phyloP scores from a whole-genome alignment of 2,888 invertebrate species.

The Diaprepes abbreviatus region DNA sequence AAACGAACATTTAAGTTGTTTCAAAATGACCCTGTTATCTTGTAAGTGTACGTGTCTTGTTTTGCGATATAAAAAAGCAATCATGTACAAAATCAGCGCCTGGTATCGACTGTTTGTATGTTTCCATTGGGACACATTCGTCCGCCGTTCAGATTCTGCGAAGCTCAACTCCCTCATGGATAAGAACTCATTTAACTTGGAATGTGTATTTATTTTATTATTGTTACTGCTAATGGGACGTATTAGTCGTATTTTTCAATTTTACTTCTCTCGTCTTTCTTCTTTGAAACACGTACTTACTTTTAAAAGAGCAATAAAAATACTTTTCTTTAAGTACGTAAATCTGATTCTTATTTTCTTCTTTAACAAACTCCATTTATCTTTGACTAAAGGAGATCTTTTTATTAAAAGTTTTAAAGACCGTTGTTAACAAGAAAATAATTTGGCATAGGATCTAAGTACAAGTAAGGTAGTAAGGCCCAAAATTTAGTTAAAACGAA shows the following conservation, averaged over 20 bases:
- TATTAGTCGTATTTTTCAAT: slow-evolving; percentile 61
- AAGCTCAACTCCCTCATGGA: slow-evolving; percentile 65
- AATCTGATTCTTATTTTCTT: neutral
- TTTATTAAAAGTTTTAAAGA: slow-evolving; percentile 2
- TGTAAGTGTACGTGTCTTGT: slow-evolving; percentile 68
- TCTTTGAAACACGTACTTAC: slow-evolving; percentile 5
- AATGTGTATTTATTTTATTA: slow-evolving; percentile 70
- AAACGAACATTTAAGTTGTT: slow-evolving; percentile 66
- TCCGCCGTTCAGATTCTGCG: slow-evolving; percentile 57
- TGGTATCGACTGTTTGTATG: slow-evolving; percentile 68
- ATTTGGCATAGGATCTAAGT: slow-evolving; percentile 12
- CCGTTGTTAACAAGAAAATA: slow-evolving; percentile 23
- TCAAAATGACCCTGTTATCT: slow-evolving; percentile 67
- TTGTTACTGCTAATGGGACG: slow-evolving; percentile 66
- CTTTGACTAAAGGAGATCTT: neutral
- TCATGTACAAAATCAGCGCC: slow-evolving; percentile 69
- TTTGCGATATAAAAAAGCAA: slow-evolving; percentile 69
- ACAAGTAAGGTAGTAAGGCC: slow-evolving; percentile 26
- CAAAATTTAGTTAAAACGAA: slow-evolving; percentile 49
- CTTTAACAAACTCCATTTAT: neutral
- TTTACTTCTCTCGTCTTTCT: slow-evolving; percentile 27
- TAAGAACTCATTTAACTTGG: slow-evolving; percentile 69
- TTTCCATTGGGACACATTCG: slow-evolving; percentile 69
- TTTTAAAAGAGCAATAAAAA: slow-evolving; percentile 8
- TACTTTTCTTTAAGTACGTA: neutral